Evolutionary conservation across 2,113 vertebrate species (phyloP).

Genomic region (Menidia beryllina): DNA sequence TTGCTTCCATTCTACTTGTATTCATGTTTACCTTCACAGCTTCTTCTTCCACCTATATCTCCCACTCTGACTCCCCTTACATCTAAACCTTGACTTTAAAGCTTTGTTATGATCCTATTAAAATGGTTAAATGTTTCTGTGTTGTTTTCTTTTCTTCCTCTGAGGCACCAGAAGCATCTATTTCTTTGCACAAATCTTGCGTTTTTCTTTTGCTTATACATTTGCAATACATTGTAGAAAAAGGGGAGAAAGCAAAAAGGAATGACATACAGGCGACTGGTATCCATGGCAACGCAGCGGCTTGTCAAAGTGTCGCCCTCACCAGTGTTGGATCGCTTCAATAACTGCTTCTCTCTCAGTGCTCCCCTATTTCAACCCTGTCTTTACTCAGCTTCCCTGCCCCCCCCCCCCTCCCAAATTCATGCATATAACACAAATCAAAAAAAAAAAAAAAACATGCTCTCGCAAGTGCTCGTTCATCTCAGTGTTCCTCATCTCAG

Average conservation of each 20-base stretch:
- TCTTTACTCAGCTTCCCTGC: slow-evolving; percentile 16
- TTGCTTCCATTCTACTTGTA: background rate
- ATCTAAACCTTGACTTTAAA: slow-evolving; percentile 3
- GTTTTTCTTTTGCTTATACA: slow-evolving; percentile 48
- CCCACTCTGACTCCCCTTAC: background rate
- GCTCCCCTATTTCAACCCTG: slow-evolving; percentile 20
- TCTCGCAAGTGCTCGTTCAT: slow-evolving; percentile 53
- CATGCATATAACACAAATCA: background rate
- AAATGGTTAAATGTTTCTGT: slow-evolving; percentile 22
- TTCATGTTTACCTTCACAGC: slow-evolving; percentile 3
- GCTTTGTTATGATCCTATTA: background rate
- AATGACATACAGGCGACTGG: slow-evolving; percentile 54
- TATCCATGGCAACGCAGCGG: slow-evolving; percentile 76
- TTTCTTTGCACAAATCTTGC: slow-evolving; percentile 1
- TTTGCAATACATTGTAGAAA: slow-evolving; percentile 37
- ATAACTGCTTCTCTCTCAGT: slow-evolving; percentile 53
- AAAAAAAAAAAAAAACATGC: background rate
- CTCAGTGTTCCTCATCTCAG: slow-evolving; percentile 41
- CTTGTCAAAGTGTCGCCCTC: slow-evolving; percentile 73
- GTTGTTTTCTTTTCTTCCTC: slow-evolving; percentile 2
- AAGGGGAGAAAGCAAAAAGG: slow-evolving; percentile 29
- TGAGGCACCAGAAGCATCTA: slow-evolving; percentile 12
- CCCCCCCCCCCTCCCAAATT: slow-evolving; percentile 14
- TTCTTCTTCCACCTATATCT: slow-evolving; percentile 14
- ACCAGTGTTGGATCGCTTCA: slow-evolving; percentile 69